Conservation (phyloP, 2,113 vertebrate species). For the Ammodytes dubius region DNA sequence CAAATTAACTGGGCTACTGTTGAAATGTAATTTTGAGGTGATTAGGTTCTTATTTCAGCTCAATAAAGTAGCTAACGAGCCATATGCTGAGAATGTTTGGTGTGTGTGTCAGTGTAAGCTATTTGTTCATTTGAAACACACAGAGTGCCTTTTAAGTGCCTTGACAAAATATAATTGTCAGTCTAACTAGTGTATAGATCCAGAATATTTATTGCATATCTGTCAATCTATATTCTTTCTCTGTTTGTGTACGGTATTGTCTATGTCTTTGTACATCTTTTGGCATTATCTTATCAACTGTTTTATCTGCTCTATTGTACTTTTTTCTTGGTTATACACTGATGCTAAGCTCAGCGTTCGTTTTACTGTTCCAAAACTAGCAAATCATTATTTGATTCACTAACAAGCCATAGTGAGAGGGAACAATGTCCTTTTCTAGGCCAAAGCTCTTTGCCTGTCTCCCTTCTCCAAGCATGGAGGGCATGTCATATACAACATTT, state of each 20-base stretch:
- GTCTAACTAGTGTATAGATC: background rate
- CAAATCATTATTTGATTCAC: conserved; percentile 16
- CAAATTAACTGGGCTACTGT: background rate
- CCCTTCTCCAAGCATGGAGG: background rate
- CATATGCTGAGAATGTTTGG: conserved; percentile 5
- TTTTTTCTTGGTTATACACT: background rate
- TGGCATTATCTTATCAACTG: background rate
- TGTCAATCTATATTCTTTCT: background rate
- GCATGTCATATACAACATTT: conserved; percentile 32
- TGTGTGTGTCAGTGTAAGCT: background rate
- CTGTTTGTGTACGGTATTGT: background rate
- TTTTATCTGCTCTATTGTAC: background rate
- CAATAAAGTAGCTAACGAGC: background rate
- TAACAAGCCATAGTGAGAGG: conserved; percentile 34
- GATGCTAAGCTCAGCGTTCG: conserved; percentile 5
- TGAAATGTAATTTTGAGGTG: background rate
- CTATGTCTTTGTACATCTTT: background rate
- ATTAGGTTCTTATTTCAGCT: conserved; percentile 14
- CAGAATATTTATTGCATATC: background rate
- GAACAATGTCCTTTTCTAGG: conserved; percentile 41
- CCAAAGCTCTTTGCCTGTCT: conserved; percentile 23
- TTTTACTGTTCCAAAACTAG: conserved; percentile 23
- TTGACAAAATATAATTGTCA: background rate
- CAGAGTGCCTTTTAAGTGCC: background rate
- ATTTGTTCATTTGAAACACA: background rate